phyloP scores from a whole-genome alignment of 1,140 invertebrate species.

The Drosophila sproati region DNA sequence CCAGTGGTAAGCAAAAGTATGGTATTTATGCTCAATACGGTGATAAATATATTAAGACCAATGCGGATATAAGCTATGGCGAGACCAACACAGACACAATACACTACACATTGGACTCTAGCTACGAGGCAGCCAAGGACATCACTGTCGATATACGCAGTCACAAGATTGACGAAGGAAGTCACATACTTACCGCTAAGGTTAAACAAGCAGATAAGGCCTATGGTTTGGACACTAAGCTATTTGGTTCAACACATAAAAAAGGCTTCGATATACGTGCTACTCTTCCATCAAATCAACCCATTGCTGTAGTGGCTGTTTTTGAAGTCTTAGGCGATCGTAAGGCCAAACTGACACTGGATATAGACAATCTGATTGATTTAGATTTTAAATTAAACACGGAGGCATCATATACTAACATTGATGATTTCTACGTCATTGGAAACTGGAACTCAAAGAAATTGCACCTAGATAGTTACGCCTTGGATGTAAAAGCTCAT shows the following conservation, averaged over 20 bases:
- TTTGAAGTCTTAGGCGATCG: conserved; percentile 85
- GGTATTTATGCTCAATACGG: conserved; percentile 56
- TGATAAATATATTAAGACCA: conserved; percentile 57
- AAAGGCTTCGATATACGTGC: conserved; percentile 62
- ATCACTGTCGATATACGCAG: conserved; percentile 86
- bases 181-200: conserved; percentile 56
- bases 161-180: conserved; percentile 85
- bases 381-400: conserved; percentile 85
- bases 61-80: conserved; percentile 35
- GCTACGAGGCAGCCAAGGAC: conserved; percentile 86
- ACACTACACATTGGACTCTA: conserved; percentile 80
- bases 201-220: conserved; percentile 45
- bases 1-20: conserved; percentile 47
- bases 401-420: conserved; percentile 86
- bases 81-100: conserved; percentile 25
- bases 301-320: conserved; percentile 86
- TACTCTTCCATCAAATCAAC: conserved; percentile 66
- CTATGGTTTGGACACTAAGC: conserved; percentile 53
- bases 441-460: conserved; percentile 88
- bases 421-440: conserved; percentile 89
- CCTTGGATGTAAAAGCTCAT: conserved; percentile 88
- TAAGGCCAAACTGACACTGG: conserved; percentile 86
- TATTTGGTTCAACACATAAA: conserved; percentile 56
- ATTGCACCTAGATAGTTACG: conserved; percentile 88
- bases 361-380: conserved; percentile 85